phyloP scores from a whole-genome alignment of 37 sponge, comb jelly and placozoan species.

The Tethya wilhelma region DNA sequence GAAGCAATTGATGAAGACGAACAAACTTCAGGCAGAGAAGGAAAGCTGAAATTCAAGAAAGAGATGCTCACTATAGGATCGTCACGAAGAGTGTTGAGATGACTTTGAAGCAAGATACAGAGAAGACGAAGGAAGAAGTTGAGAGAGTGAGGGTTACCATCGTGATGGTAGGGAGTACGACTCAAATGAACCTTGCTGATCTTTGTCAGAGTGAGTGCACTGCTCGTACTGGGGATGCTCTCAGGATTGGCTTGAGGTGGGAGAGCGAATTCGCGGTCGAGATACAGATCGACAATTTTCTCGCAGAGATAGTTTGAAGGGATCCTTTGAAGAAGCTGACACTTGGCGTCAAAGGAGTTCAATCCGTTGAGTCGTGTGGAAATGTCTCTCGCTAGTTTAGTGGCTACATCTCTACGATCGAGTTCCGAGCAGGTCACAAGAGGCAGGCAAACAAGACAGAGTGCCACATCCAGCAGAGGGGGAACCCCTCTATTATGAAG shows the following conservation, averaged over 20 bases:
- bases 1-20: not conserved
- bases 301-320: conserved; percentile 25
- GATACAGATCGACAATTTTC: not conserved
- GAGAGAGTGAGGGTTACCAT: conserved; percentile 3
- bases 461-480: not conserved
- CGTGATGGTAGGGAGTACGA: not conserved
- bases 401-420: not conserved
- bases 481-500: conserved; percentile 7
- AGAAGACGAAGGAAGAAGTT: conserved; percentile 27
- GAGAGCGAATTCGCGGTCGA: not conserved
- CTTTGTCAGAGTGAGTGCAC: not conserved
- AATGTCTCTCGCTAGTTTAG: conserved; percentile 5
- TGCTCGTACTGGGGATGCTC: not conserved
- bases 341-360: not conserved
- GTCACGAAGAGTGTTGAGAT: too few species aligned
- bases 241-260: not conserved
- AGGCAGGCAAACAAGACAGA: conserved; percentile 2
- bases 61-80: too few species aligned
- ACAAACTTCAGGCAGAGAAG: not conserved
- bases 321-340: not conserved
- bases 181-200: not conserved
- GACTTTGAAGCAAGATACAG: not conserved
- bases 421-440: not conserved
- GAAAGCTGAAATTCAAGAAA: too few species aligned
- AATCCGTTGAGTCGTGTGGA: not conserved